phyloP scores from a whole-genome alignment of 2,113 vertebrate species.

The Saguinus midas region DNA sequence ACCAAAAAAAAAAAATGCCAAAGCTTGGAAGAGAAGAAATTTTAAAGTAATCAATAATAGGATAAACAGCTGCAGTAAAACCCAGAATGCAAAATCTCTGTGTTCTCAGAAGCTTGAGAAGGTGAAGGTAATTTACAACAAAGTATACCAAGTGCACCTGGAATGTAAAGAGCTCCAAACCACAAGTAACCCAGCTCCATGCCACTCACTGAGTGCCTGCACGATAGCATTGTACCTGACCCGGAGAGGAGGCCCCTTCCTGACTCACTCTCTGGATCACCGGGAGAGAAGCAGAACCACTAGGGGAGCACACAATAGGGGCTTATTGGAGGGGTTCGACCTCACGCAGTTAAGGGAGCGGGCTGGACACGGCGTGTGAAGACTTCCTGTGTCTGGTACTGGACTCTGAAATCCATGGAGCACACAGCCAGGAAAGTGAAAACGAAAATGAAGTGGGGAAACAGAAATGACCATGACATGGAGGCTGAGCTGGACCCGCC shows the following conservation, averaged over 20 bases:
- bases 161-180: not conserved
- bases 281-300: not conserved
- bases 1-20: not conserved
- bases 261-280: rapidly evolving
- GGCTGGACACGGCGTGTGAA: not conserved
- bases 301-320: not conserved
- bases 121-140: not conserved
- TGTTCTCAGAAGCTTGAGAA: not conserved
- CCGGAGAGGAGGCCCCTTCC: not conserved
- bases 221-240: rapidly evolving
- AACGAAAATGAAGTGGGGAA: not conserved
- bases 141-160: not conserved
- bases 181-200: not conserved
- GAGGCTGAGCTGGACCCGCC: not conserved
- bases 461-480: too few species aligned
- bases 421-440: too few species aligned
- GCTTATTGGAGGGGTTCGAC: too few species aligned
- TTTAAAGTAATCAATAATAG: not conserved
- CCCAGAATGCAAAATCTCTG: not conserved
- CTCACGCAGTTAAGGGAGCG: not conserved
- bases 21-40: too few species aligned
- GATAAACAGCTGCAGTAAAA: not conserved
- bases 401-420: not conserved
- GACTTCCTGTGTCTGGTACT: not conserved
- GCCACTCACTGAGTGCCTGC: too few species aligned